Conservation (phyloP, 2,797 vertebrate genomes). For the Gambusia yucatana region DNA sequence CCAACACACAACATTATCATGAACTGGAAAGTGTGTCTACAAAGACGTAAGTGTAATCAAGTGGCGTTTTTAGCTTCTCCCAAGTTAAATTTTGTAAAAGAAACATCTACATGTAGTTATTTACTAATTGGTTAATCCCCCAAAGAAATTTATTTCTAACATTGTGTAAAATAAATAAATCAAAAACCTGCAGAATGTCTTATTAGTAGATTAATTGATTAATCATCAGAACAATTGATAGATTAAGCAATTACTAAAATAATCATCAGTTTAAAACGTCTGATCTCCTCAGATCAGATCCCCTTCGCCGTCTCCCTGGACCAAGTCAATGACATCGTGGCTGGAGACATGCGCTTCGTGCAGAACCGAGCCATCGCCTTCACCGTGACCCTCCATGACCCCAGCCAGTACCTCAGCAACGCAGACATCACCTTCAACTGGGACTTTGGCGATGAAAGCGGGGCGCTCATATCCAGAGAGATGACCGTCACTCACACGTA, state of each 20-base stretch:
- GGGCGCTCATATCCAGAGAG: conserved; percentile 90
- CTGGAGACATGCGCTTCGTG: conserved; percentile 82
- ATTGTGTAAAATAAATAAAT: no score
- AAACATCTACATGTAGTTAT: no score
- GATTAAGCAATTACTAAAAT: no score
- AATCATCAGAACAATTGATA: no score
- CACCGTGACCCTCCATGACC: conserved; percentile 89
- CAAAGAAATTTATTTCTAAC: no score
- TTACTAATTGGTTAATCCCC: no score
- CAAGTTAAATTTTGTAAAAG: no score
- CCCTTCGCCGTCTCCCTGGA: conserved; percentile 87
- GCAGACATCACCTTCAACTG: conserved; percentile 93
- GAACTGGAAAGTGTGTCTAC: background rate
- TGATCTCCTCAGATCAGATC: conserved; percentile 87
- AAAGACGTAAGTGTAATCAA: background rate
- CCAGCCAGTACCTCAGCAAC: conserved; percentile 85
- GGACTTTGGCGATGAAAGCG: conserved; percentile 93
- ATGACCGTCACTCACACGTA: conserved; percentile 91
- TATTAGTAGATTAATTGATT: no score
- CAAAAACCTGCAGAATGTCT: no score
- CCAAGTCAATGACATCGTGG: conserved; percentile 84
- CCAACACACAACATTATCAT: background rate
- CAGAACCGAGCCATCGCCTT: conserved; percentile 90
- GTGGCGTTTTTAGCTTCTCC: no score
- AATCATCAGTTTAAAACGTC: background rate